These are phyloP conservation scores for Epizoanthus scotinus DNA, from an alignment of 92 coral and sea anemone genomes.

Conservation along the genomic window DNA sequence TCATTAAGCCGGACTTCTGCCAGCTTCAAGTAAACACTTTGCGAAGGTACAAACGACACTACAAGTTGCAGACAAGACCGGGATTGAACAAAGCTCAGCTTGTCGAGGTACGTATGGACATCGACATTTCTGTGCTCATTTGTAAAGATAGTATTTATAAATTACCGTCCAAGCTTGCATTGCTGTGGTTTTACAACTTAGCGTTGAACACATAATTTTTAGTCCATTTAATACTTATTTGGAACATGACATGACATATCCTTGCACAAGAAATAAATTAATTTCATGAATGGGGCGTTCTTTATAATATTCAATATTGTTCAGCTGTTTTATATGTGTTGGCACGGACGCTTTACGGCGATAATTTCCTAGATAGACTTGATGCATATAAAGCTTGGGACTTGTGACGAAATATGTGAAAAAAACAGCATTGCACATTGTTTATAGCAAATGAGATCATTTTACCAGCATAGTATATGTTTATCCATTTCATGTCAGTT, in stretches of 20 bases:
- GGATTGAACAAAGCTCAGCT: slow-evolving; percentile 98
- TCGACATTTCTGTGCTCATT: background rate
- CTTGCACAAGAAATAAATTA: background rate
- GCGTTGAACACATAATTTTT: background rate
- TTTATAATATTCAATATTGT: too few species aligned
- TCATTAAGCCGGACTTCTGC: slow-evolving; percentile 88
- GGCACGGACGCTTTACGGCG: background rate
- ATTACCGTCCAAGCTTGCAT: background rate
- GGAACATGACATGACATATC: background rate
- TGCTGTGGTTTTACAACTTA: background rate
- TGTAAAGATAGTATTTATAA: background rate
- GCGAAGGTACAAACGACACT: slow-evolving; percentile 94
- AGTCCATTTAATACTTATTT: background rate
- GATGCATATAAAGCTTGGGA: background rate
- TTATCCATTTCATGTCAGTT: background rate
- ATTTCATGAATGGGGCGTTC: slow-evolving; percentile 9
- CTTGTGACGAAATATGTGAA: too few species aligned
- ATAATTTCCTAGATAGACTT: background rate
- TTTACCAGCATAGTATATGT: too few species aligned
- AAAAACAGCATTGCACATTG: background rate
- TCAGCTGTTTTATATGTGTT: slow-evolving; percentile 28
- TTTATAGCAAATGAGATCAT: too few species aligned
- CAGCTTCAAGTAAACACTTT: slow-evolving; percentile 94
- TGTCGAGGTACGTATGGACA: slow-evolving; percentile 78
- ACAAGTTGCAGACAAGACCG: slow-evolving; percentile 93